Conservation (phyloP, 1,140 invertebrate genomes). For the Stenopsyche tienmushanensis region DNA sequence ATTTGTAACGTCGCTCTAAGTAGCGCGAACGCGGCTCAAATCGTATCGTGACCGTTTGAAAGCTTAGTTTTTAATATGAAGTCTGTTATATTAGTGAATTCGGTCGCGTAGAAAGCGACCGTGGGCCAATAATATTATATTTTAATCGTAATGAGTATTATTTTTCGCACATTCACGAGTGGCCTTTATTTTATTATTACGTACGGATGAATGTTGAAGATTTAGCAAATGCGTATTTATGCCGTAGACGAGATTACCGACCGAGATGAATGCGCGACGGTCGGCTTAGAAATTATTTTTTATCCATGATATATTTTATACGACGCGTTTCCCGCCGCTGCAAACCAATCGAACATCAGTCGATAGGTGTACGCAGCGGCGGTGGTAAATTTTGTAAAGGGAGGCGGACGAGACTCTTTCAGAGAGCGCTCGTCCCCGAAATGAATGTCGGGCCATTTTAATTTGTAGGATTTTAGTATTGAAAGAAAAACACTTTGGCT, state of each 20-base stretch:
- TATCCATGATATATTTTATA: too few species aligned
- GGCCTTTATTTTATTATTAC: slow-evolving; percentile 29
- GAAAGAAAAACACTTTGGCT: slow-evolving; percentile 40
- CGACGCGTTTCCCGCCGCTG: too few species aligned
- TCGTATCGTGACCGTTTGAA: slow-evolving; percentile 31
- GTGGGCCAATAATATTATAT: slow-evolving; percentile 58
- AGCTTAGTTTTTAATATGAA: slow-evolving; percentile 32
- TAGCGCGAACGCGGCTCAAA: too few species aligned
- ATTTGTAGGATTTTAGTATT: slow-evolving; percentile 38
- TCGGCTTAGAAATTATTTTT: too few species aligned
- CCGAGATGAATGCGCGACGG: too few species aligned
- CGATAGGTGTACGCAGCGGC: too few species aligned
- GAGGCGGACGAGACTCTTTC: too few species aligned
- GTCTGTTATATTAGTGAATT: slow-evolving; percentile 52
- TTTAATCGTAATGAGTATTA: slow-evolving; percentile 41
- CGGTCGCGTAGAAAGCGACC: slow-evolving; percentile 59
- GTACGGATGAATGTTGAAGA: not conserved
- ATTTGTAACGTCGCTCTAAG: too few species aligned
- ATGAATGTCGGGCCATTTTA: slow-evolving; percentile 19
- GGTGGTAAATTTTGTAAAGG: too few species aligned
- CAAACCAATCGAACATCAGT: too few species aligned
- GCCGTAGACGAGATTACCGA: slow-evolving; percentile 28
- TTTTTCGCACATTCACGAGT: slow-evolving; percentile 38
- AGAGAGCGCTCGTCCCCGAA: too few species aligned
- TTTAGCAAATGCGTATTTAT: slow-evolving; percentile 26